phyloP scores from a whole-genome alignment of 2,888 invertebrate species.

The Gandaritis pyraliata region DNA sequence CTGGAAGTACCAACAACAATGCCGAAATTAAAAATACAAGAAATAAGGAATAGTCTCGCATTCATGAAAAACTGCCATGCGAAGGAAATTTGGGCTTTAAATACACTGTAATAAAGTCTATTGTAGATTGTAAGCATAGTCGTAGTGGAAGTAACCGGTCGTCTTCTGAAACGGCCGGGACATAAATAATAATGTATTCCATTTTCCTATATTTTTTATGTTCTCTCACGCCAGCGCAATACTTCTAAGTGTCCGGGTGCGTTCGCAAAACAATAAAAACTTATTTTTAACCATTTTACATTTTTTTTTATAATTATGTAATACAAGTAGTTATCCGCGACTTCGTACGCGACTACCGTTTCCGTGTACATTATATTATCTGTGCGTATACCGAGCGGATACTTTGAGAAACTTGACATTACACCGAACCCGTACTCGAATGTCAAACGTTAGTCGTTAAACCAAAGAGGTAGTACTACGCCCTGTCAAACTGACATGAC shows the following conservation, averaged over 20 bases:
- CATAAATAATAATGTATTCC: conserved; percentile 59
- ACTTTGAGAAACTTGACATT: too few relatives aligned
- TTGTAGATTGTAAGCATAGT: neutral
- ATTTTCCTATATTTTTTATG: conserved; percentile 51
- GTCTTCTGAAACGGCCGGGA: conserved; percentile 26
- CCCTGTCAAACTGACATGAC: too few relatives aligned
- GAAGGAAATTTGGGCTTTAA: neutral
- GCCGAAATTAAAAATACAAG: too few relatives aligned
- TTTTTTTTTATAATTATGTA: neutral
- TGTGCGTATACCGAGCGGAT: too few relatives aligned
- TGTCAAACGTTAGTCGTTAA: too few relatives aligned
- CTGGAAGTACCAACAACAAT: too few relatives aligned
- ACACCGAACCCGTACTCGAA: too few relatives aligned
- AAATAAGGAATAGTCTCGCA: too few relatives aligned
- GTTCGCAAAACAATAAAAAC: conserved; percentile 38
- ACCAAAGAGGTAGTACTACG: too few relatives aligned
- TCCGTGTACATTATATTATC: too few relatives aligned
- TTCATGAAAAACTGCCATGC: neutral
- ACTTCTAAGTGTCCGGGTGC: conserved; percentile 48
- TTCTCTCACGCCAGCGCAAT: conserved; percentile 41
- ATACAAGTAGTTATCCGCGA: too few relatives aligned
- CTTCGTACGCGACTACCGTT: too few relatives aligned
- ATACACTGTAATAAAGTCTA: neutral
- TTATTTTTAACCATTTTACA: neutral
- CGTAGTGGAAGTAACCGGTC: conserved; percentile 10